Evolutionary conservation across 2,113 vertebrate genomes (phyloP).

Genomic region (Machaerirhynchus nigripectus): DNA sequence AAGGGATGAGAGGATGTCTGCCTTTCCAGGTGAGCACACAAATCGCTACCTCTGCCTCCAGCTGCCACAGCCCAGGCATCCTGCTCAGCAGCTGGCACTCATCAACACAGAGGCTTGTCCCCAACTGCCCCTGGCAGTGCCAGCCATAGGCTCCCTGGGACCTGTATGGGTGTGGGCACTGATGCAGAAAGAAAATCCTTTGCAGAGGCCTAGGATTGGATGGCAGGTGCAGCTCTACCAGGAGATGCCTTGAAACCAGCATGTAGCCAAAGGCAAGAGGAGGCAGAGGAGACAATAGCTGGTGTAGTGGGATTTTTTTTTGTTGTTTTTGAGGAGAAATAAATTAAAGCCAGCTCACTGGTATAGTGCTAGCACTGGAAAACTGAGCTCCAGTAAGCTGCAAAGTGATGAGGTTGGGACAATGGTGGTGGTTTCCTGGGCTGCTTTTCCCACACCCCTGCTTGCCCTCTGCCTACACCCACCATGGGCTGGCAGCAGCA

Average conservation of each 20-base stretch:
- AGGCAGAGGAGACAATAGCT: not conserved
- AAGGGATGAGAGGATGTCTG: not conserved
- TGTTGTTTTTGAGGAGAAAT: not conserved
- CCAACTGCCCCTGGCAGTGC: not conserved
- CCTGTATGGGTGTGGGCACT: not conserved
- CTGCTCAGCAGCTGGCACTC: not conserved
- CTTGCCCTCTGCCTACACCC: not conserved
- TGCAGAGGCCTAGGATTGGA: not conserved
- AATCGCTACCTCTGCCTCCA: not conserved
- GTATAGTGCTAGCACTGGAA: not conserved
- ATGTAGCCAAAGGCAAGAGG: not conserved
- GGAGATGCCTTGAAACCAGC: not conserved
- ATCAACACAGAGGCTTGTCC: not conserved
- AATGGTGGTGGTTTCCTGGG: not conserved
- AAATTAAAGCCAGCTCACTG: not conserved
- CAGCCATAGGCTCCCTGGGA: accelerated
- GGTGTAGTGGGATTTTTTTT: not conserved
- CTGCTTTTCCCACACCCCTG: not conserved
- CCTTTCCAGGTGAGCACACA: conserved; percentile 4
- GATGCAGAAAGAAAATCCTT: conserved; percentile 14
- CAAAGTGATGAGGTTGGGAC: not conserved
- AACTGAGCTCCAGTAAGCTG: not conserved
- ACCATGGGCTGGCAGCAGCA: not conserved
- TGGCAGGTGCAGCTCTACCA: not conserved
- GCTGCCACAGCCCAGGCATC: not conserved